Evolutionary conservation across 2,888 invertebrate species (phyloP).

Genomic region (Cybosia mesomella): DNA sequence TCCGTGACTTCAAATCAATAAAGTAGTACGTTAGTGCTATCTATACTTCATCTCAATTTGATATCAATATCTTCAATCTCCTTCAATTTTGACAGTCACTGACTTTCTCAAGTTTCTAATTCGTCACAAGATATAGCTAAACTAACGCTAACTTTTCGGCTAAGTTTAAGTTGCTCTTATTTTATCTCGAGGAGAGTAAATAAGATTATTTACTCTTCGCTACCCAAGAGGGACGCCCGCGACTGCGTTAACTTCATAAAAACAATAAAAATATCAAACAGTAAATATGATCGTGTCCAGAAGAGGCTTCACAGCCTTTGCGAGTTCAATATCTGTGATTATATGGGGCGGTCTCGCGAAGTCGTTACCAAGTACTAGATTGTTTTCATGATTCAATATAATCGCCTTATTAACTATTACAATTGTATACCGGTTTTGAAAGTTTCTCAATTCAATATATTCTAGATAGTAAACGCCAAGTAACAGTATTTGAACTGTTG

Average conservation of each 20-base stretch:
- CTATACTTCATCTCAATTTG: not conserved
- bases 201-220: conserved; percentile 7
- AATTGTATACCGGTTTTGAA: not conserved
- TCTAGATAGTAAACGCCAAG: too few relatives aligned
- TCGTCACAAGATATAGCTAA: not conserved
- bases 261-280: conserved; percentile 14
- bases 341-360: not conserved
- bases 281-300: conserved; percentile 11
- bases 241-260: not conserved
- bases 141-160: not conserved
- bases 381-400: not conserved
- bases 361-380: not conserved
- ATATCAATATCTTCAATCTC: not conserved
- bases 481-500: too few relatives aligned
- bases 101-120: conserved; percentile 1
- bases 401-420: not conserved
- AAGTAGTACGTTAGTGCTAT: not conserved
- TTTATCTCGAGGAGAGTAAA: conserved; percentile 27
- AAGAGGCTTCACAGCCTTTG: conserved; percentile 7
- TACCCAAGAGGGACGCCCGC: not conserved
- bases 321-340: conserved; percentile 15
- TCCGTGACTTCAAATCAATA: not conserved
- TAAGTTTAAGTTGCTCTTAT: conserved; percentile 30
- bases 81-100: not conserved
- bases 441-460: not conserved